phyloP scores from a whole-genome alignment of 2,888 invertebrate species.

The Noctua janthina region DNA sequence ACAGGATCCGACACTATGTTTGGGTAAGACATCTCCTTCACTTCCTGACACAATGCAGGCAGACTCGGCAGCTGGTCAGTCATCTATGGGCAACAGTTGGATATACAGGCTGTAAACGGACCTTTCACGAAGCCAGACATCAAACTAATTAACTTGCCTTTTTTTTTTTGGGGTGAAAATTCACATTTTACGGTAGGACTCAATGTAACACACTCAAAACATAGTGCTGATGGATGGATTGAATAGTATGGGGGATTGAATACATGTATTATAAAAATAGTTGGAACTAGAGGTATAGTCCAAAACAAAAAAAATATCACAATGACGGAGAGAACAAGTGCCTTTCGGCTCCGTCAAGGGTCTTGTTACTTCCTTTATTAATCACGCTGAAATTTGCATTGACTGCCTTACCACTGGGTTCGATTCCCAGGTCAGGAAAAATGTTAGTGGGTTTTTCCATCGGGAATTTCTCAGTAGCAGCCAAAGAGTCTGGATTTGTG shows the following conservation, averaged over 20 bases:
- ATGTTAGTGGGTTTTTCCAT: background rate
- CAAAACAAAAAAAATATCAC: no score
- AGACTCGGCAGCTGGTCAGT: background rate
- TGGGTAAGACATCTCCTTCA: conserved; percentile 78
- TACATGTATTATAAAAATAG: no score
- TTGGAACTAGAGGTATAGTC: no score
- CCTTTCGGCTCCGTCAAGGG: no score
- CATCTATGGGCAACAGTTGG: background rate
- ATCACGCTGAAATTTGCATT: background rate
- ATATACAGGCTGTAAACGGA: background rate
- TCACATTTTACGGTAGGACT: no score
- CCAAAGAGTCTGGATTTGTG: background rate
- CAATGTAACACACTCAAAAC: no score
- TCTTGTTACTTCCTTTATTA: background rate
- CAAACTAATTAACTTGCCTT: no score
- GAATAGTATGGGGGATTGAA: no score
- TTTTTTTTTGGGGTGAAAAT: no score
- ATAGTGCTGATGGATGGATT: no score
- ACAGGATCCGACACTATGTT: conserved; percentile 81
- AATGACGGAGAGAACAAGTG: no score
- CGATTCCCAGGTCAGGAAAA: background rate
- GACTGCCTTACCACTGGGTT: background rate
- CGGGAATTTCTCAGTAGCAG: background rate
- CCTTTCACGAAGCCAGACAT: no score
- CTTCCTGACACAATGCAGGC: background rate